phyloP scores from a whole-genome alignment of 1,140 invertebrate species.

The Euglossa dilemma region DNA sequence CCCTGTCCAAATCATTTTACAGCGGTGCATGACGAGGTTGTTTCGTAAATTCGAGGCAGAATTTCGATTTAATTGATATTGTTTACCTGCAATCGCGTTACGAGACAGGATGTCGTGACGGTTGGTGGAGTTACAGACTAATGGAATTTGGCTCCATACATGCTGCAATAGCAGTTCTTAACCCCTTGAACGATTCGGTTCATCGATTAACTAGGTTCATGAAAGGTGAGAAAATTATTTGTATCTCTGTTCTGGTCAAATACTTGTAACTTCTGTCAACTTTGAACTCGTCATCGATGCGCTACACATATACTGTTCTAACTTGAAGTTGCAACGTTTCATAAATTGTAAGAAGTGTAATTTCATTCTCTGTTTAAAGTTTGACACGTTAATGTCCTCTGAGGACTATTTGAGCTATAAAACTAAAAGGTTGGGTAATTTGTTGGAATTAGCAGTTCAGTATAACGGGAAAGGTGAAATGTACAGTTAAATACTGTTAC shows the following conservation, averaged over 20 bases:
- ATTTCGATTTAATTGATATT: conserved; percentile 15
- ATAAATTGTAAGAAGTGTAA: no score
- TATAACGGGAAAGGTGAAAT: neutral
- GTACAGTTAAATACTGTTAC: neutral
- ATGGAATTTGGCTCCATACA: no score
- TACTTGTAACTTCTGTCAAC: no score
- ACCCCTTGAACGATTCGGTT: no score
- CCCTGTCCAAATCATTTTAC: conserved; percentile 56
- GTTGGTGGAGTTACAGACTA: no score
- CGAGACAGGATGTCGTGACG: neutral
- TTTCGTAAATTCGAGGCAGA: conserved; percentile 13
- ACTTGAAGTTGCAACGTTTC: no score
- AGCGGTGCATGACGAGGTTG: conserved; percentile 5
- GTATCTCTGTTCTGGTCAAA: no score
- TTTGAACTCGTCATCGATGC: no score
- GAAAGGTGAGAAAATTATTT: no score
- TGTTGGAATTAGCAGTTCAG: neutral
- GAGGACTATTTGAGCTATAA: neutral
- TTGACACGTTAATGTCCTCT: neutral
- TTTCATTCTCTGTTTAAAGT: neutral
- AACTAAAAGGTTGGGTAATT: neutral
- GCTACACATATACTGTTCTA: no score
- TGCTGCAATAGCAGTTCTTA: no score
- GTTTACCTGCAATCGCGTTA: neutral
- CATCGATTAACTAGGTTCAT: no score